Base-by-base conservation (phyloP, 2,888 invertebrate species). In the Trichacis sp. region DNA sequence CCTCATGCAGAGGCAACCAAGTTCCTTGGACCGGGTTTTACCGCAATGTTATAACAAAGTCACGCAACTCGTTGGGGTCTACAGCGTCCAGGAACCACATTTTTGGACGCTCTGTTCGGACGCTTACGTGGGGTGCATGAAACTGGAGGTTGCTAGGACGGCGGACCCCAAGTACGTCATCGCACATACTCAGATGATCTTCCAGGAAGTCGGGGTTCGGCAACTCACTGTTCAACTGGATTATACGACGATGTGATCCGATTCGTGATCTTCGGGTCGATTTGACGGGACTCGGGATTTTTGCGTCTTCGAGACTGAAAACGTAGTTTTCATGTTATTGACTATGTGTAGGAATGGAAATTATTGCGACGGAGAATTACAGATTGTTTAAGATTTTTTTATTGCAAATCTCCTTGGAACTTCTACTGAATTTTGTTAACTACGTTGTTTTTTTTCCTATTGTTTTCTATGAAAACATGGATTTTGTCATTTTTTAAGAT, bases 41-140 rank as follows among this genome's bases (percentile, higher is more conserved):
- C 94, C 96, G 0, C 93, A 93, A 77, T 93, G 96, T 79, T 97
- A 93, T 85, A 93, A 95, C 77, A 92, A 94, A 77, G 93, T 95
- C 73, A 93, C 93, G 46, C 93, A 96, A 66, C 85, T 98, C 56
- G 94, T 96, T 8, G 98, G 97, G 2, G 97, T 98, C 14, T 95
- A 96, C 82, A 94, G 96, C 61, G 95, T 98, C 9, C 97, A 97
- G 79, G 97, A 98, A 77, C 97, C 97, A 1, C 98, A 98, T 83
- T 98, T 98, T 85, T 98, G 98, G 98, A 98, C 98, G 11, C 87
- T 98, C 65, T 97, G 97, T 84, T 96, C 95, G 81, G 96, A 97
- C 74, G 91, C 94, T 60, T 96, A 92, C 82, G 92, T 97, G 1
- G 98, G 98, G 70, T 94, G 94, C 71, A 86, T 98, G 53, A 98